These are phyloP conservation scores for Tragulus kanchil DNA, from an alignment of 2,113 vertebrate genomes.

Conservation along the genomic window DNA sequence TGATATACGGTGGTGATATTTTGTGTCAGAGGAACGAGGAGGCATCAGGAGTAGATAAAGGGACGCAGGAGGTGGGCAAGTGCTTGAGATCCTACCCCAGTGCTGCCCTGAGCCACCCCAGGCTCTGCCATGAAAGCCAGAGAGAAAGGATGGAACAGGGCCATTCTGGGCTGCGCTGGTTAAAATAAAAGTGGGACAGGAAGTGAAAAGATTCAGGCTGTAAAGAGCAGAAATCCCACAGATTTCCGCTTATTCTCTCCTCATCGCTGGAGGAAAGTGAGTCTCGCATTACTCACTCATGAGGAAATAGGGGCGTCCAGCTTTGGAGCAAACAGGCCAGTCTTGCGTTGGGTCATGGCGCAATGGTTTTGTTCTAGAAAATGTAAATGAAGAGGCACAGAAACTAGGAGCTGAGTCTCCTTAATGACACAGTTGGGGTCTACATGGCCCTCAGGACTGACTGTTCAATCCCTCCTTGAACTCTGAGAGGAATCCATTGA, in stretches of 20 bases:
- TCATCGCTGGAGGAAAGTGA: neutral
- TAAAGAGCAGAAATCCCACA: neutral
- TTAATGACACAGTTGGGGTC: neutral
- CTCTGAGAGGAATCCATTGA: neutral
- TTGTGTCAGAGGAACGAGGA: too few species aligned
- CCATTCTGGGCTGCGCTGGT: neutral
- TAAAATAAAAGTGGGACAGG: neutral
- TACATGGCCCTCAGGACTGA: neutral
- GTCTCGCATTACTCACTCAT: neutral
- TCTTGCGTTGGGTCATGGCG: neutral
- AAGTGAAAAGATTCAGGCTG: neutral
- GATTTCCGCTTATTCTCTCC: neutral
- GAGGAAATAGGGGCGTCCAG: neutral
- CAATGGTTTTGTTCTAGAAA: neutral
- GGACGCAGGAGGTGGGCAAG: neutral
- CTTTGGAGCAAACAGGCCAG: neutral
- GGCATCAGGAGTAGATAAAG: neutral
- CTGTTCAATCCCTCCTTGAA: neutral
- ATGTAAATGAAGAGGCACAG: neutral
- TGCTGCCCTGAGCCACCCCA: too few species aligned
- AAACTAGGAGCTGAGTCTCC: neutral
- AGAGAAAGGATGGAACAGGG: neutral
- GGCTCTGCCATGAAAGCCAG: neutral
- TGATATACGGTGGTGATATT: rapidly evolving
- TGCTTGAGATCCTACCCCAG: neutral